Conservation (phyloP, 2,113 vertebrate genomes). For the Salvelinus alpinus region DNA sequence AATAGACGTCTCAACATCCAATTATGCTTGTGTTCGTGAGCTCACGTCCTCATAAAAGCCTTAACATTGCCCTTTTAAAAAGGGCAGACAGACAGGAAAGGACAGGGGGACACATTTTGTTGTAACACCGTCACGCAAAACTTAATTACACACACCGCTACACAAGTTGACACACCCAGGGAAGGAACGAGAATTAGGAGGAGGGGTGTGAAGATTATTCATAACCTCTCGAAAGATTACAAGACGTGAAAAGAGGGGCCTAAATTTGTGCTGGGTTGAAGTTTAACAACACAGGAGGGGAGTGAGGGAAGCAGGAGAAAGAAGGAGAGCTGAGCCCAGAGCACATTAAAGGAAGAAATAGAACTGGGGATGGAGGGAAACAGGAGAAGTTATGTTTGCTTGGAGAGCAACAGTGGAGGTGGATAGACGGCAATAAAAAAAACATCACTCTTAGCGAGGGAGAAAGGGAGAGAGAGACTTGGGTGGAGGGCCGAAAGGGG, state of each 20-base stretch:
- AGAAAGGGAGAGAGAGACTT: background rate
- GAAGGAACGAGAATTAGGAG: background rate
- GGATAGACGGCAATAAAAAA: background rate
- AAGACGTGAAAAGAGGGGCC: background rate
- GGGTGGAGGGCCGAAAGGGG: background rate
- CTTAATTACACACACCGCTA: background rate
- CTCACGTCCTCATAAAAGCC: background rate
- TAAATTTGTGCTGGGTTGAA: background rate
- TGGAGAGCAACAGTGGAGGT: background rate
- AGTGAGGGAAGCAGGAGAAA: background rate
- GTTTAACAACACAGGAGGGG: background rate
- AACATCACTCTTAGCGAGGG: background rate
- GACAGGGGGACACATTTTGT: background rate
- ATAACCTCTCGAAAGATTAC: background rate
- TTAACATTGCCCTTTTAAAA: background rate
- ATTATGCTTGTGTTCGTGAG: background rate
- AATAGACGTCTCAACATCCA: background rate
- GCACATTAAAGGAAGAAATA: background rate
- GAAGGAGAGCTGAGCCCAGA: background rate
- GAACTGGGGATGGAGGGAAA: background rate
- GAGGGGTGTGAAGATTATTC: background rate
- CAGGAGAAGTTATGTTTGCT: background rate
- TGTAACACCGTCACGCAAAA: background rate
- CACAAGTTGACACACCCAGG: background rate
- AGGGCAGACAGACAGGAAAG: background rate